A percentile compares a stretch with the other conserved stretches of the same genome.
Conservation (phyloP, 2,797 vertebrate genomes). For the Phataginus tetradactyla region DNA sequence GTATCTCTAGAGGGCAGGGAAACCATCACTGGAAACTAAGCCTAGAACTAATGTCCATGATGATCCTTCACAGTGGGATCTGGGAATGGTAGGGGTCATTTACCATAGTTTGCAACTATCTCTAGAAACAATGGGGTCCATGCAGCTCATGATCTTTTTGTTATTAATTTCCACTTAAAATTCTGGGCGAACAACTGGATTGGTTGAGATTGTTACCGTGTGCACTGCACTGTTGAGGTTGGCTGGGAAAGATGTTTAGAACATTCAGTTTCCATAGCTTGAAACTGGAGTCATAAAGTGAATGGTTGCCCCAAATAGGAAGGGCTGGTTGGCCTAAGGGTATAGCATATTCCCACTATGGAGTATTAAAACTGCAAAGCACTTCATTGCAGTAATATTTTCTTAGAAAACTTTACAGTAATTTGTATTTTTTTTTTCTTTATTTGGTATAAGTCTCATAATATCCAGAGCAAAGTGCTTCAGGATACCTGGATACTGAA, state of each 20-base stretch:
- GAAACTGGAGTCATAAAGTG: not conserved
- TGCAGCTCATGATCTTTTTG: not conserved
- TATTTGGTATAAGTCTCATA: not conserved
- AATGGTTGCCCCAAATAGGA: not conserved
- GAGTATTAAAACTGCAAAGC: not conserved
- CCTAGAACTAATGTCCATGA: not conserved
- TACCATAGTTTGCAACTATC: not conserved
- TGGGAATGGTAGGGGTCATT: not conserved
- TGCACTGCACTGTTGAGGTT: not conserved
- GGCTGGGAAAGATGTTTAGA: not conserved
- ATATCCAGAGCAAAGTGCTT: not conserved
- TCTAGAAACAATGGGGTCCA: not conserved
- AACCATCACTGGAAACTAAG: not conserved
- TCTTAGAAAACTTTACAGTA: not conserved
- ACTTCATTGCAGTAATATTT: not conserved
- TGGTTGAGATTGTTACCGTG: not conserved
- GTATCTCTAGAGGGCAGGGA: not conserved
- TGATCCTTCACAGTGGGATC: not conserved
- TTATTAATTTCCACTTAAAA: not conserved
- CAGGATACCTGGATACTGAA: not conserved
- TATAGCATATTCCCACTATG: not conserved
- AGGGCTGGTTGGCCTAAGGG: not conserved
- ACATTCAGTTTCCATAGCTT: not conserved
- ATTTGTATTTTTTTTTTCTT: not conserved
- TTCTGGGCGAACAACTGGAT: no score